Evolutionary conservation across 1,140 invertebrate species (phyloP).

Genomic region (Magallana angulata): DNA sequence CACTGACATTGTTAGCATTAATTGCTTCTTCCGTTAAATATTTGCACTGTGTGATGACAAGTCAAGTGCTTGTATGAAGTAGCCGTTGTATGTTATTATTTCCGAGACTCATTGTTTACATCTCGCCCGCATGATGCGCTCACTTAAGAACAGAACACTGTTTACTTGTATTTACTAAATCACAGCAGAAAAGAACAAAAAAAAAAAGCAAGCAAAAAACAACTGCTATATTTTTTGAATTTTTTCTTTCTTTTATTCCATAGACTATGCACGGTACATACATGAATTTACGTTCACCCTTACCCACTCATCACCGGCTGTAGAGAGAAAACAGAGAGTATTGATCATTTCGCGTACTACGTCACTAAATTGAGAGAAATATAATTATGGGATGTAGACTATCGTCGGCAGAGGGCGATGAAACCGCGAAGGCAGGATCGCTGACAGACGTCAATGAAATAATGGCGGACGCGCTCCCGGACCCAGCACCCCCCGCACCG

Average conservation of each 20-base stretch:
- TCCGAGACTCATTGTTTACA: conserved; percentile 11
- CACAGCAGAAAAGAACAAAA: no score
- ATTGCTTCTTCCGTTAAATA: not conserved
- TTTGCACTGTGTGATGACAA: not conserved
- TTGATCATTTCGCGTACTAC: conserved; percentile 36
- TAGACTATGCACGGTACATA: not conserved
- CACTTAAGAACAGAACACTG: not conserved
- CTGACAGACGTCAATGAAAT: conserved; percentile 52
- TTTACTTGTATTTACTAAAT: no score
- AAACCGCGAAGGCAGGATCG: conserved; percentile 45
- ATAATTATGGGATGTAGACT: conserved; percentile 58
- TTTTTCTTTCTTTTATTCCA: not conserved
- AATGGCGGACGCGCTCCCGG: conserved; percentile 67
- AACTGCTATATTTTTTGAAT: no score
- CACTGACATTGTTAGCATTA: not conserved
- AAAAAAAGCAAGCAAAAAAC: no score
- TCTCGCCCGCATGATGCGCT: not conserved
- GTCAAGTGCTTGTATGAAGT: not conserved
- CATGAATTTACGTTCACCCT: not conserved
- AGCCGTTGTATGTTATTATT: not conserved
- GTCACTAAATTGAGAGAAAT: conserved; percentile 38
- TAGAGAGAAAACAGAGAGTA: not conserved
- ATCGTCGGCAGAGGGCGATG: conserved; percentile 41
- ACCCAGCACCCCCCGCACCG: conserved; percentile 69
- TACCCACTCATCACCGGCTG: not conserved